Evolutionary conservation across 2,797 vertebrate genomes (phyloP), one percentile per base, ranked within the genome.

Genomic region (Syndactyla subalaris): DNA sequence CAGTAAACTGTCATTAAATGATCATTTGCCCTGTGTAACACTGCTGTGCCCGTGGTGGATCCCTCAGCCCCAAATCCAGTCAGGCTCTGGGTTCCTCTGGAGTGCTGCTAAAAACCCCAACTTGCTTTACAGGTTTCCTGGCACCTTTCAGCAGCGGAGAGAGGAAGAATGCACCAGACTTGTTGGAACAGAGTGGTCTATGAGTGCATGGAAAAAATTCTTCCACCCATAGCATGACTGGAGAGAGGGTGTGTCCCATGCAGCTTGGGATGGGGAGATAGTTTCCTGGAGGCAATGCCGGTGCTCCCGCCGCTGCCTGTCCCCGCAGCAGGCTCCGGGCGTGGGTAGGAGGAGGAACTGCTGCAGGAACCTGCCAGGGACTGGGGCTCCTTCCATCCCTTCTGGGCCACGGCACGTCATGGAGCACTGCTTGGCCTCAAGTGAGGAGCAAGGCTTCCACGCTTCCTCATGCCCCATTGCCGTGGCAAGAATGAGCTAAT

Each of bases 391-490:
- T 46, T 49, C 15, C 4, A 5, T 12, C 20, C 5, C 0, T 34
- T 62, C 17, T 11, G 41, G 36, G 38, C 57, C 0, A 0, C 5
- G 2, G 54, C 18, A 5, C 0, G 0, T n/a, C 30, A 0, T 0
- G 7, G 17, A 24, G 46, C 34, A 7, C 46, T 71, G 52, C 57
- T 77, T n/a, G 57, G 30, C 7, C 68, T 23, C 23, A 6, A 18
- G 58, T 32, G 45, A 52, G 48, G 29, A 82, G 34, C 0, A 2
- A 38, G 45, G 16, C 32, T 70, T 62, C 23, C 29, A 2, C 21
- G 34, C 49, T 43, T 92, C 5, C 1, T 55, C 43, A 24, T 59
- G 39, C 39, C 21, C n/a, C 19, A 3, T 41, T 48, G 45, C 63
- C 22, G 0, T 38, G 45, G 24, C 27, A 77, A 7, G 68, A 51